Conservation (phyloP, 2,888 invertebrate genomes). For the Diaperis boleti region DNA sequence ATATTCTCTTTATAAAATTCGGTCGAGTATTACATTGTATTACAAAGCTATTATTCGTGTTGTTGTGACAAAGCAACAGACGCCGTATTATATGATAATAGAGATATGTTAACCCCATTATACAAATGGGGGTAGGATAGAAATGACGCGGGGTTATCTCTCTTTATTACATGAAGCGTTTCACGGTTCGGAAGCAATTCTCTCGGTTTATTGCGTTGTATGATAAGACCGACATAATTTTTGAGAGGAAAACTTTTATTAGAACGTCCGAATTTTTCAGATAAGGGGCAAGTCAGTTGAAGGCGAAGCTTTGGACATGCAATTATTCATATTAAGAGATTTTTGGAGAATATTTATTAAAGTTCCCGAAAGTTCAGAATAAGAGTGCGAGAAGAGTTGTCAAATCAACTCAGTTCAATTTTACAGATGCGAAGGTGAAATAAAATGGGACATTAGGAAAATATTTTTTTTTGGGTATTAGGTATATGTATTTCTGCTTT, state of each 20-base stretch:
- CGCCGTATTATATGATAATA: slow-evolving; percentile 41
- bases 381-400: no score
- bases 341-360: neutral
- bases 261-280: slow-evolving; percentile 6
- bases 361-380: neutral
- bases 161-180: slow-evolving; percentile 39
- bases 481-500: no score
- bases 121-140: slow-evolving; percentile 40
- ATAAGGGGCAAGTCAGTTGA: slow-evolving; percentile 1
- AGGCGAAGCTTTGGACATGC: neutral
- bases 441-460: no score
- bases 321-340: slow-evolving; percentile 3
- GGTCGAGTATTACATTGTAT: slow-evolving; percentile 22
- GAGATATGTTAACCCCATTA: slow-evolving; percentile 45
- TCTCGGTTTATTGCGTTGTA: slow-evolving; percentile 30
- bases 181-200: slow-evolving; percentile 37
- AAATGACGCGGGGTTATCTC: slow-evolving; percentile 39
- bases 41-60: slow-evolving; percentile 34
- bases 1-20: slow-evolving; percentile 25
- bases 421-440: no score
- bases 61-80: slow-evolving; percentile 38
- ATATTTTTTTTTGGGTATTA: no score
- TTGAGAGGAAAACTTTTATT: slow-evolving; percentile 22
- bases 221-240: slow-evolving; percentile 33
- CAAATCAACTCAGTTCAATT: neutral